A percentile compares a stretch with the other conserved stretches of the same genome.
These are phyloP conservation scores for Steinernema khuongi DNA, from an alignment of 1,140 invertebrate species.

Conservation along the genomic window DNA sequence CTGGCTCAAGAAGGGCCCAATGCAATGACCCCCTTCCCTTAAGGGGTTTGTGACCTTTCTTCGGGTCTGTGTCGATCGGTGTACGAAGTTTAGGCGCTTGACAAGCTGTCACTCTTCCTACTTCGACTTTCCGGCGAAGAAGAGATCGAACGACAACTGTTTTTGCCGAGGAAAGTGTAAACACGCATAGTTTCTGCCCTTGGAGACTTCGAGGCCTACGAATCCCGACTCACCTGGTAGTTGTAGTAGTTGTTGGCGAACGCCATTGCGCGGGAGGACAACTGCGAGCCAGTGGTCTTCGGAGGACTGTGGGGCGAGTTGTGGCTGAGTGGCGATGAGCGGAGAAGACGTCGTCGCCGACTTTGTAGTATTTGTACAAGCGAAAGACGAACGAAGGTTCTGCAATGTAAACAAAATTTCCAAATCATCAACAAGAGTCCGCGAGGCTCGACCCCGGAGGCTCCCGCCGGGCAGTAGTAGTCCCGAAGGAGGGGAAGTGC, in stretches of 20 bases:
- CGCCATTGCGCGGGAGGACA: constrained; percentile 20
- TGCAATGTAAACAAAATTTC: constrained; percentile 14
- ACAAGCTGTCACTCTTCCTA: constrained; percentile 11
- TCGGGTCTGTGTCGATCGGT: too few species aligned
- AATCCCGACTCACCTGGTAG: constrained; percentile 29
- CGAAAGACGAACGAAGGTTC: constrained; percentile 15
- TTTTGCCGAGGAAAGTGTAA: constrained; percentile 24
- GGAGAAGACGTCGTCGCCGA: constrained; percentile 22
- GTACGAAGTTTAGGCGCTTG: not conserved
- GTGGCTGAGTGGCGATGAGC: constrained; percentile 16
- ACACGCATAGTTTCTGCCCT: constrained; percentile 10
- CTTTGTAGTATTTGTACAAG: constrained; percentile 5
- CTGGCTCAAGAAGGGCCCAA: constrained; percentile 11
- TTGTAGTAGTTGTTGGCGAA: constrained; percentile 34
- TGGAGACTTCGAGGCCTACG: not conserved
- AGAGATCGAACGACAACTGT: not conserved
- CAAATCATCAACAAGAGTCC: constrained; percentile 6
- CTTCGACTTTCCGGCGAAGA: not conserved
- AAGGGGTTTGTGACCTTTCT: too few species aligned
- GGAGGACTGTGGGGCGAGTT: constrained; percentile 4
- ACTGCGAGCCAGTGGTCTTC: not conserved
- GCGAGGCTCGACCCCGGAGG: not conserved
- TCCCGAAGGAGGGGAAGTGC: constrained; percentile 2
- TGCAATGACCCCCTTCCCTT: not conserved
- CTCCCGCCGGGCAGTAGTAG: constrained; percentile 15